Evolutionary conservation across 2,888 invertebrate species (phyloP), one percentile per base, ranked within the genome.

Genomic region (Icerya purchasi): DNA sequence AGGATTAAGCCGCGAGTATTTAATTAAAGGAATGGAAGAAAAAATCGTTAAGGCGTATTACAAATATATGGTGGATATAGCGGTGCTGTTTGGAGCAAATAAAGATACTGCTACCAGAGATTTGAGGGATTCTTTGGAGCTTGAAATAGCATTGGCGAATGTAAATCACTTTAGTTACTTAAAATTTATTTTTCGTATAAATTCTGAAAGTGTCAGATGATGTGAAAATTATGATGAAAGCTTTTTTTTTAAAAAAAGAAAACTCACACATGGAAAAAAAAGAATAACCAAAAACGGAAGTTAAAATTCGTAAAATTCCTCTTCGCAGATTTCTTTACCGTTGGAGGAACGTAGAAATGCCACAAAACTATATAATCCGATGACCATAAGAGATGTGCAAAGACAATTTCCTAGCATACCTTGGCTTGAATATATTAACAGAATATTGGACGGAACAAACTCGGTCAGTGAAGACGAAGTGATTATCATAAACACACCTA

Each of bases 311-410:
- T n/a, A n/a, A n/a, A n/a, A n/a, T n/a, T n/a, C n/a, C n/a, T n/a
- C n/a, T n/a, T n/a, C 70, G n/a, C 70, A 88, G 87, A 86, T 86
- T 67, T 88, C 88, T 5, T 74, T 86, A 69, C 89, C 91, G 3
- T 80, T 84, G 66, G 93, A 93, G 70, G 86, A 93, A 72, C 79
- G 93, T 53, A 80, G 93, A 64, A 91, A 94, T 70, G 88, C 89
- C 5, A 84, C 87, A 3, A 83, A 83, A 64, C 76, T 93, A n/a
- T 93, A 93, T 75, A 92, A 94, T 68, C 86, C 90, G 5, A 89
- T 88, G 81, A 85, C 84, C 0, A 74, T 94, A n/a, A 71, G 73
- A 1, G 79, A 92, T 66, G 72, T 96, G 51, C 81, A 86, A 68
- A 68, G 75, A 53, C 81, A 80, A 66, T 90, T 84, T 74, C 81